Conservation (phyloP, 2,113 vertebrate genomes). For the Okapia johnstoni region DNA sequence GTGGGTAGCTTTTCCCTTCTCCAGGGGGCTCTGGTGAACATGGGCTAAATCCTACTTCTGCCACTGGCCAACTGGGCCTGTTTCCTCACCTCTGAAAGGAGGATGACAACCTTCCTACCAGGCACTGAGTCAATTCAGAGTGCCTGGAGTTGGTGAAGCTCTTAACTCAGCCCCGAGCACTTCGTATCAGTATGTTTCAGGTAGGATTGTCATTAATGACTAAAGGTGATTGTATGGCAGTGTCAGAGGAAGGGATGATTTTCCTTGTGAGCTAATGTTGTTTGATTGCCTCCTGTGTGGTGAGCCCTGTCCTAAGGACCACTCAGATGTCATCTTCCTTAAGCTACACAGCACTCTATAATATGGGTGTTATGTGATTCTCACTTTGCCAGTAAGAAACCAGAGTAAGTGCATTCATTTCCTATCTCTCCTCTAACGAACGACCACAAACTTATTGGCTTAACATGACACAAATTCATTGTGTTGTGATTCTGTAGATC, state of each 20-base stretch:
- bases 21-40: not conserved
- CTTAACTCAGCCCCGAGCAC: not conserved
- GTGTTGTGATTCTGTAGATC: not conserved
- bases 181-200: not conserved
- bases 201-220: not conserved
- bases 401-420: not conserved
- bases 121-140: not conserved
- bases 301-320: not conserved
- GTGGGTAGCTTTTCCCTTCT: not conserved
- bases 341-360: rapidly evolving
- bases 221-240: not conserved
- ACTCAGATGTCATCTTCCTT: not conserved
- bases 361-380: rapidly evolving
- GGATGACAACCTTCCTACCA: not conserved
- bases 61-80: not conserved
- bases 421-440: not conserved
- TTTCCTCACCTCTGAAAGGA: not conserved
- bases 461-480: not conserved
- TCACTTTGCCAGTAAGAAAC: not conserved
- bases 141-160: not conserved
- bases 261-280: not conserved
- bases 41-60: not conserved
- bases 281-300: not conserved
- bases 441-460: rapidly evolving
- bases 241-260: not conserved